A percentile compares a stretch with the other conserved stretches of the same genome.
Evolutionary conservation across 2,888 invertebrate genomes (phyloP).

Genomic region (Aleiodes alternator): DNA sequence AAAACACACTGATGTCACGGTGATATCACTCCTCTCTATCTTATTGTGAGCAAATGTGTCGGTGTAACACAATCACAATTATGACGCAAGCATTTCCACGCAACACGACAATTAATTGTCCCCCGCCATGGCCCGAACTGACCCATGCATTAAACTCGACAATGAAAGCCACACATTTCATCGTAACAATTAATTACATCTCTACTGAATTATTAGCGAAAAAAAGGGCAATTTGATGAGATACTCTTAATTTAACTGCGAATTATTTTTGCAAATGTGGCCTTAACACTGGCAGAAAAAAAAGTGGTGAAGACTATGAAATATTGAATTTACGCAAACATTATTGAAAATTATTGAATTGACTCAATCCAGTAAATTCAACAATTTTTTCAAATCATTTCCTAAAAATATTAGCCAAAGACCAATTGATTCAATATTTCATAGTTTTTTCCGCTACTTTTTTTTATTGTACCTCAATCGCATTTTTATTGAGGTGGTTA

Average conservation of each 20-base stretch:
- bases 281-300: neutral
- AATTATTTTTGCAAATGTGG: neutral
- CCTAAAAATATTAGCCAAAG: no score
- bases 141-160: constrained; percentile 36
- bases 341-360: no score
- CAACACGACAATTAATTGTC: constrained; percentile 33
- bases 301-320: no score
- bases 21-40: constrained; percentile 28
- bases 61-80: constrained; percentile 45
- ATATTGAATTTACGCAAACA: no score
- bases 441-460: neutral
- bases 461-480: neutral
- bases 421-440: no score
- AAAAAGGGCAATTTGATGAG: neutral
- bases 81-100: constrained; percentile 44
- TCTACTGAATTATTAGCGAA: neutral
- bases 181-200: constrained; percentile 25
- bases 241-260: constrained; percentile 10
- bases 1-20: constrained; percentile 18
- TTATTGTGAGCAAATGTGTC: constrained; percentile 39
- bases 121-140: constrained; percentile 29
- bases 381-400: no score
- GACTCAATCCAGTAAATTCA: no score
- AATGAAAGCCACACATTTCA: constrained; percentile 23
- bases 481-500: constrained; percentile 29